These are phyloP conservation scores for Oreochromis mossambicus DNA, from an alignment of 2,797 vertebrate species.

Conservation along the genomic window DNA sequence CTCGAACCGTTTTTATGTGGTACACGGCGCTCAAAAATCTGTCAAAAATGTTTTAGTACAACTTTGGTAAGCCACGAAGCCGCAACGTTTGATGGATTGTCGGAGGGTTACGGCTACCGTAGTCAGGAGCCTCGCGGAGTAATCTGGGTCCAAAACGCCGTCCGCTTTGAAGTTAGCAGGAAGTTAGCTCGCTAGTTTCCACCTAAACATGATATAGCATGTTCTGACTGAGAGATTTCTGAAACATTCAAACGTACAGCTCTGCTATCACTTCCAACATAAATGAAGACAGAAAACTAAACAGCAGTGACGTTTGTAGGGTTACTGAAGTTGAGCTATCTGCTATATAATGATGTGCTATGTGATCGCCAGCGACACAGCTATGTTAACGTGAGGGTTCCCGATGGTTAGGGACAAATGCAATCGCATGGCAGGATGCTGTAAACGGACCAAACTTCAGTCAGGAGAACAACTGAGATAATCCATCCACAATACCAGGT, in stretches of 20 bases:
- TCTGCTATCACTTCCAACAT: too few species aligned
- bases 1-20: accelerated
- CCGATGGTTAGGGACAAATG: accelerated
- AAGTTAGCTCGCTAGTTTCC: not conserved
- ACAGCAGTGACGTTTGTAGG: accelerated
- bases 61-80: accelerated
- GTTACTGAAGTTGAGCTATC: too few species aligned
- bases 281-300: too few species aligned
- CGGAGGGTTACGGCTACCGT: accelerated
- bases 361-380: accelerated
- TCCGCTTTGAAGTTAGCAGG: accelerated
- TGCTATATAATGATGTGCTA: accelerated
- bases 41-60: accelerated
- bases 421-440: accelerated
- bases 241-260: too few species aligned
- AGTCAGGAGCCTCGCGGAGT: accelerated
- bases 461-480: not conserved
- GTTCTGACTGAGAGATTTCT: too few species aligned
- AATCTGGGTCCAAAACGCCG: not conserved
- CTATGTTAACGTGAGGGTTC: accelerated
- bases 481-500: accelerated
- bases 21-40: accelerated
- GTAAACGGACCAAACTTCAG: accelerated
- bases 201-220: not conserved
- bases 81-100: accelerated